phyloP scores from a whole-genome alignment of 2,888 invertebrate genomes.

The Eugnorisma glareosa region DNA sequence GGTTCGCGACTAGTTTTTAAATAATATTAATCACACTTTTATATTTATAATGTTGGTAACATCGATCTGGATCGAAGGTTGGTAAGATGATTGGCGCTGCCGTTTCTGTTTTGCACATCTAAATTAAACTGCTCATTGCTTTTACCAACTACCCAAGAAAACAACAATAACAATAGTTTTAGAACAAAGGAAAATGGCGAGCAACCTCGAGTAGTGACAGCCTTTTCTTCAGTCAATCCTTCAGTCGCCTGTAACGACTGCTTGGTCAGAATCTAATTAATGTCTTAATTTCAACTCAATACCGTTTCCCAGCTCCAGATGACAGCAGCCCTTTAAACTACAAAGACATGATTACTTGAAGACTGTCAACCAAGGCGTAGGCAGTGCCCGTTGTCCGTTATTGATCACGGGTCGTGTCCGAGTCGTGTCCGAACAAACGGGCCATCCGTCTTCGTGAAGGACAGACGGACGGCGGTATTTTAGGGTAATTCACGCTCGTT shows the following conservation, averaged over 20 bases:
- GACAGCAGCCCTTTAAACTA: slow-evolving; percentile 23
- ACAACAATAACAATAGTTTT: background rate
- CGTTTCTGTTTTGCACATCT: background rate
- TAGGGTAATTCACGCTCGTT: slow-evolving; percentile 60
- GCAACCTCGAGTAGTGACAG: background rate
- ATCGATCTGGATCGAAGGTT: too few relatives aligned
- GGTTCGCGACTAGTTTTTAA: background rate
- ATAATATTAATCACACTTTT: background rate
- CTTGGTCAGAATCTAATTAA: slow-evolving; percentile 6
- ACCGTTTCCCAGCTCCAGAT: background rate
- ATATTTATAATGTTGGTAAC: background rate
- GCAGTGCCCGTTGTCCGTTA: slow-evolving; percentile 41
- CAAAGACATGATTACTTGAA: slow-evolving; percentile 46
- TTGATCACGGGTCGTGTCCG: slow-evolving; percentile 52
- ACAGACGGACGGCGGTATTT: slow-evolving; percentile 46
- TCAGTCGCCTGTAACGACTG: background rate
- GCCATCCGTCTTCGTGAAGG: slow-evolving; percentile 64
- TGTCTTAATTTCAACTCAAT: slow-evolving; percentile 23
- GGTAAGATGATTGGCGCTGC: background rate
- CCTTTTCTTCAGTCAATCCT: background rate
- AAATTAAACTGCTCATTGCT: background rate
- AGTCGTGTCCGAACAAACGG: slow-evolving; percentile 36
- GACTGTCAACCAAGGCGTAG: slow-evolving; percentile 37
- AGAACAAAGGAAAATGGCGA: background rate
- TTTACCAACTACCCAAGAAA: background rate